phyloP scores from a whole-genome alignment of 2,113 vertebrate species.

The Gobio gobio region DNA sequence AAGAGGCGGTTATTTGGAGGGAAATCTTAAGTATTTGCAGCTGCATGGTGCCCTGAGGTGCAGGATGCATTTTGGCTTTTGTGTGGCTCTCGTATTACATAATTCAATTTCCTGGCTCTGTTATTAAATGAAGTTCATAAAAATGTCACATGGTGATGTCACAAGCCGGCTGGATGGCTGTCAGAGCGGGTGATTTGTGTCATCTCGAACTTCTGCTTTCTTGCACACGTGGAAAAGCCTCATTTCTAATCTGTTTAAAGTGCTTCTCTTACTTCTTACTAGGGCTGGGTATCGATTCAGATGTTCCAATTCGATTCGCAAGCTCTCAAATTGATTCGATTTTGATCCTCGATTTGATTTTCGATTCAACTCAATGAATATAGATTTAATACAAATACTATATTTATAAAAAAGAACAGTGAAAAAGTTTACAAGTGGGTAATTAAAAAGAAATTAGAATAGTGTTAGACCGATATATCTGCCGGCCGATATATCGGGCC shows the following conservation, averaged over 20 bases:
- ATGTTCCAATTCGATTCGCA: too few species aligned
- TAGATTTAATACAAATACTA: too few species aligned
- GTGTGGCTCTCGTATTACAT: not conserved
- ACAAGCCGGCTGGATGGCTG: not conserved
- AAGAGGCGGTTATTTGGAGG: not conserved
- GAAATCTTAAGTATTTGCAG: not conserved
- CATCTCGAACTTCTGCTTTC: not conserved
- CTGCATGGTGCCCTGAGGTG: not conserved
- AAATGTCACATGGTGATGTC: conserved; percentile 18
- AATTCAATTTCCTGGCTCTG: conserved; percentile 19
- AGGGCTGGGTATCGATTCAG: too few species aligned
- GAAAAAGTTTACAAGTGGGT: too few species aligned
- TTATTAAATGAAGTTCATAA: conserved; percentile 32
- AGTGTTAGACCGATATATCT: too few species aligned
- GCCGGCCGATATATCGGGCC: too few species aligned
- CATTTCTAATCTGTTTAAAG: not conserved
- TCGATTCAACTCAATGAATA: too few species aligned
- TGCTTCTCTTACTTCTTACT: not conserved
- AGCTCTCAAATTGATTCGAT: too few species aligned
- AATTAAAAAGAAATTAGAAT: too few species aligned
- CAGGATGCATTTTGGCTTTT: not conserved
- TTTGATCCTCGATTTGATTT: too few species aligned
- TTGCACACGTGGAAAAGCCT: not conserved
- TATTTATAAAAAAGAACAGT: too few species aligned
- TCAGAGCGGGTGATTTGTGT: not conserved